Evolutionary conservation across 2,113 vertebrate species (phyloP), one percentile per base, ranked within the genome.

Genomic region (Cardinalis cardinalis): DNA sequence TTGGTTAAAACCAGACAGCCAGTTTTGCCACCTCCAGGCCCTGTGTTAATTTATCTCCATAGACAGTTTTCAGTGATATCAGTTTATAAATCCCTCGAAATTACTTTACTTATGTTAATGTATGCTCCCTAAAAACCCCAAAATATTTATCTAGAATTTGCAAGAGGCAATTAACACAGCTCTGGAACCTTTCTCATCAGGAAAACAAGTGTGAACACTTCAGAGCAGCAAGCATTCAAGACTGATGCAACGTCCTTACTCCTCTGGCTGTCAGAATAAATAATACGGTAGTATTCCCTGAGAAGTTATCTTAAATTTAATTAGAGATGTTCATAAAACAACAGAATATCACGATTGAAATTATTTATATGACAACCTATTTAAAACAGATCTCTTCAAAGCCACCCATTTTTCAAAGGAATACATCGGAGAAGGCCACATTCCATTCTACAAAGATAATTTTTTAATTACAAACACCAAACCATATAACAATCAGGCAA

Each of bases 111-210:
- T 70, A 49, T 25, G 20, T 64, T 46, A 94, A 46, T 25, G 41
- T 51, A 70, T 19, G 12, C 20, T 82, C 36, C 38, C 90, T 79
- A 55, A 58, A 94, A 93, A 94, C 86, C 76, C 14, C 83, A 43
- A 86, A 85, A 64, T 83, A 82, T 34, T 90, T 70, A 61, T 46
- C 63, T 36, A 36, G 48, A 96, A 97, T 97, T 97, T 85, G 84
- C 96, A 97, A 95, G 96, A 95, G 94, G 94, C 97, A 97, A 97
- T 97, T 97, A 98, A 97, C 96, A 94, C 65, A 96, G 95, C 93
- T 94, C 94, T 96, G 95, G 91, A 97, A 96, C 90, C 79, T 96
- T 94, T 97, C 49, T 44, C 58, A 44, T 32, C 58, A 56, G 49
- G 53, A 77, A 84, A 84, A 78, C 31, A 77, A 76, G 79, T 15